Evolutionary conservation across 2,888 invertebrate species (phyloP), one percentile per base, ranked within the genome.

Genomic region (Mythimna vitellina): DNA sequence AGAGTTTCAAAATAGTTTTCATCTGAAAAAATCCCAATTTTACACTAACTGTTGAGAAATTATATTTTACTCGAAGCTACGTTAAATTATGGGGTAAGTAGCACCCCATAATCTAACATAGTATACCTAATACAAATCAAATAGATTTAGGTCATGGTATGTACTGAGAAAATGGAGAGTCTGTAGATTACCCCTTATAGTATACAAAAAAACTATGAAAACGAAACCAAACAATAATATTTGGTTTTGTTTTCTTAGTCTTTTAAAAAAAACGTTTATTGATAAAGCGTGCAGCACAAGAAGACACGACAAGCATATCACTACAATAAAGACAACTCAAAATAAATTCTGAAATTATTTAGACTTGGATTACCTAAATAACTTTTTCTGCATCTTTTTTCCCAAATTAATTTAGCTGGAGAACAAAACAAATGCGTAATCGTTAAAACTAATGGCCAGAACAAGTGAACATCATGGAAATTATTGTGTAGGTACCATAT

Each of bases 11-110:
- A 53, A 54, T 54, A 51, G 20, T 57, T 80, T 69, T 70, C 17
- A 51, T 70, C 58, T 22, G 46, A 61, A 80, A 61, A 80, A 82
- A 73, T 73, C 83, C 56, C 61, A 65, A 83, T 75, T 80, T 83
- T 70, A 62, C 51, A 65, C 49, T 65, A 54, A 49, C 69, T 60
- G 32, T 82, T 66, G 32, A 54, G 64, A 65, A 70, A 35, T 60
- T 42, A 46, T 51, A 70, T 75, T 67, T 75, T 80, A 54, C 65
- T 32, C 49, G 65, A 51, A 68, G 76, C 61, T 64, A 54, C 57
- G 57, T 73, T 54, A 74, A 51, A 68, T 83, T 80, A 70, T 65
- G 20, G 66, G 35, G 64, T 61, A 83, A 70, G 63, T 60, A 83
- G 46, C 57, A 78, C 62, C 62, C 35, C 9, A 35, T 35, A 9